Evolutionary conservation across 2,888 invertebrate species (phyloP), one percentile per base, ranked within the genome.

Genomic region (Drosophila trichaetosa): DNA sequence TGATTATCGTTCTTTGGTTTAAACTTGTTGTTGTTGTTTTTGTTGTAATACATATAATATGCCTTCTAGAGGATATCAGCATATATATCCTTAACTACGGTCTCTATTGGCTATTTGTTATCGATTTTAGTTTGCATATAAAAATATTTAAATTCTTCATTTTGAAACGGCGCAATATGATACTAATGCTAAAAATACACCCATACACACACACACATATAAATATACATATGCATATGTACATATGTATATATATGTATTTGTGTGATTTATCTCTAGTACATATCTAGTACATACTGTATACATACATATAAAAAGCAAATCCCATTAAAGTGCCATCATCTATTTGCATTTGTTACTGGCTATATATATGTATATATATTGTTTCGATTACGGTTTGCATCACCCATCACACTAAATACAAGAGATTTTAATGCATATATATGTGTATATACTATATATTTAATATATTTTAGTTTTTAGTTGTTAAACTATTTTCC

Each of bases 91-190:
- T 59, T 63, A 64, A 52, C 60, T 73, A 76, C 72, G 42, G 10
- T 40, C 70, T 83, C 70, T 83, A 83, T 69, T 65, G 65, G 73
- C 71, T 80, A 76, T 64, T 59, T 66, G 58, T 46, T 63, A 66
- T 71, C 48, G 60, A 51, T 74, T 51, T 59, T 63, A 49, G 62
- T 59, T 77, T 57, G 79, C 79, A 87, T 87, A 87, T 78, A 87
- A 87, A 87, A 87, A 87, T 87, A 83, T 83, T 87, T 80, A 87
- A 87, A 89, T 87, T 89, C 89, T 76, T 85, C 58, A 66, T 64
- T 78, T 63, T 86, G 83, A 87, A 87, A 87, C 86, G 70, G 74
- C 82, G 73, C 74, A 79, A 73, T 73, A 71, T 53, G 61, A 72
- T 64, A 64, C 71, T 79, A 72, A 75, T 75, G 61, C 73, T 77